phyloP scores from a whole-genome alignment of 2,113 vertebrate genomes.

The Stegastes partitus region DNA sequence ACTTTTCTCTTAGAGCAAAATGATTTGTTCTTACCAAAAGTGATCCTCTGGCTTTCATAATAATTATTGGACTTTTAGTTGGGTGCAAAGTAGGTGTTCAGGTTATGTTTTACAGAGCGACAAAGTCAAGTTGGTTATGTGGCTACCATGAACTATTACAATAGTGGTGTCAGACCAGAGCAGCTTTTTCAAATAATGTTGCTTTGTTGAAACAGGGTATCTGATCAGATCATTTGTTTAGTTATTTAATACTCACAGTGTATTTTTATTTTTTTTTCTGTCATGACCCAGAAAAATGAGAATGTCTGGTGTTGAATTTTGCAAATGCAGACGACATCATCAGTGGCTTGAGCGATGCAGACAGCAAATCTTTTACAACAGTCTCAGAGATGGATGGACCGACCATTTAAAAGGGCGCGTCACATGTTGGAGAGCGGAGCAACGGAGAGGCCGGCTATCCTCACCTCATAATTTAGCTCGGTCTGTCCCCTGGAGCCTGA shows the following conservation, averaged over 20 bases:
- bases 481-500: slow-evolving; percentile 39
- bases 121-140: neutral
- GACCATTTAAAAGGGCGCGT: neutral
- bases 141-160: neutral
- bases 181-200: neutral
- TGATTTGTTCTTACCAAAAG: neutral
- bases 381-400: neutral
- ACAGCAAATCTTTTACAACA: neutral
- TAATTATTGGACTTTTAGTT: neutral
- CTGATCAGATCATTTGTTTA: no score
- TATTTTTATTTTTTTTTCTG: neutral
- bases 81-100: no score
- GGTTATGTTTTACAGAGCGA: neutral
- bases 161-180: neutral
- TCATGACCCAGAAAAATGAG: neutral
- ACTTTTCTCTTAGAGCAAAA: no score
- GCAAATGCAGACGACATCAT: neutral
- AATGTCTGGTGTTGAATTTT: neutral
- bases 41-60: neutral
- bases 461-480: slow-evolving; percentile 47
- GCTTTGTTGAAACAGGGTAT: neutral
- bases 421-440: slow-evolving; percentile 4
- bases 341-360: neutral
- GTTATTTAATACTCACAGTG: neutral
- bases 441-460: slow-evolving; percentile 19